phyloP scores from a whole-genome alignment of 2,888 invertebrate genomes.

The Antitype chi region DNA sequence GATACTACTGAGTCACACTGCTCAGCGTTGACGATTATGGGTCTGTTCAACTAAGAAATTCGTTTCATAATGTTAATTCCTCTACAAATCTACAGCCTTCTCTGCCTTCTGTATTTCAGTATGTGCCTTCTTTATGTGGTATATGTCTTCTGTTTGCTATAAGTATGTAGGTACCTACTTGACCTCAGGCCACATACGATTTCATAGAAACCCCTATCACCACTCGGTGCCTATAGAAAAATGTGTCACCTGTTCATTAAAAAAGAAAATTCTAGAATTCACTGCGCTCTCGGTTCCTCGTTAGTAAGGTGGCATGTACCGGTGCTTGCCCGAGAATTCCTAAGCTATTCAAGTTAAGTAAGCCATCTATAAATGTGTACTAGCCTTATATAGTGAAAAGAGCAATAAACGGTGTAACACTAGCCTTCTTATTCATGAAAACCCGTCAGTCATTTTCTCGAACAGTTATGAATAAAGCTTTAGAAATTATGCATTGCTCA shows the following conservation, averaged over 20 bases:
- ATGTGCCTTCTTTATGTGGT: not conserved
- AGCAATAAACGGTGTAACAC: conserved; percentile 55
- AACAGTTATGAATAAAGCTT: conserved; percentile 47
- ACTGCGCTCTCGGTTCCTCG: conserved; percentile 37
- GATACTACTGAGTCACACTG: too few relatives aligned
- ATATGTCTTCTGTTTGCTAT: not conserved
- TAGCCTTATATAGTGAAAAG: conserved; percentile 47
- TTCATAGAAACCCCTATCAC: conserved; percentile 14
- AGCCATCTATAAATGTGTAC: conserved; percentile 54
- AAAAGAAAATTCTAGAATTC: conserved; percentile 55
- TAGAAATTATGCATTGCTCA: conserved; percentile 25
- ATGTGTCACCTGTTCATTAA: conserved; percentile 41
- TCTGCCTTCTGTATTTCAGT: not conserved
- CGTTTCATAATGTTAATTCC: too few relatives aligned
- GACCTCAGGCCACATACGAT: conserved; percentile 24
- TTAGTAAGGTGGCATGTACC: conserved; percentile 37
- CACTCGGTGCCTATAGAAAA: conserved; percentile 27
- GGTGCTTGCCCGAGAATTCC: conserved; percentile 42
- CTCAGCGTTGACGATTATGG: not conserved
- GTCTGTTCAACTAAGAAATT: not conserved
- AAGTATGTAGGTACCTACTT: not conserved
- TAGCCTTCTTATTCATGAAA: conserved; percentile 59
- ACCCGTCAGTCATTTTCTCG: conserved; percentile 54
- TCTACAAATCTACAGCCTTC: not conserved
- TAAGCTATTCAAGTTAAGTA: conserved; percentile 33